A percentile compares a stretch with the other conserved stretches of the same genome.
Conservation (phyloP, 2,113 vertebrate genomes). For the Hippopotamus amphibius region DNA sequence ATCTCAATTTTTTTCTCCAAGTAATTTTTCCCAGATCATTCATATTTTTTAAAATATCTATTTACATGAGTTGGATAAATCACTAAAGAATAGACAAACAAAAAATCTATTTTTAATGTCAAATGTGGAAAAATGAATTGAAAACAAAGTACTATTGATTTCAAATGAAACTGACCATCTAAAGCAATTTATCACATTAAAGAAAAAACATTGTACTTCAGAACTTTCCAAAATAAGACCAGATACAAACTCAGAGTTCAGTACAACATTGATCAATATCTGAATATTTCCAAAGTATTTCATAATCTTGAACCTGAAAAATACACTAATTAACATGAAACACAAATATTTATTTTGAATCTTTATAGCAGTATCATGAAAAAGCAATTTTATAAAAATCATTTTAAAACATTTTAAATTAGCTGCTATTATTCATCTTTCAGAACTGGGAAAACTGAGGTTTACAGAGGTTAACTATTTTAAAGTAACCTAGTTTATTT, state of each 20-base stretch:
- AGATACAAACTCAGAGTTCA: neutral
- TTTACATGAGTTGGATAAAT: neutral
- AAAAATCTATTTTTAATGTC: neutral
- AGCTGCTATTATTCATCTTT: neutral
- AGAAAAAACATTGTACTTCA: neutral
- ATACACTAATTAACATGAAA: neutral
- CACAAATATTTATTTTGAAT: neutral
- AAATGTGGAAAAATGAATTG: constrained; percentile 8
- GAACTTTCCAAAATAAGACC: neutral
- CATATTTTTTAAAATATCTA: neutral
- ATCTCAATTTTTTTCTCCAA: neutral
- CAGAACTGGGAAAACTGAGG: neutral
- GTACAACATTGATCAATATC: neutral
- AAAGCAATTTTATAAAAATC: neutral
- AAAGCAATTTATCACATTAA: neutral
- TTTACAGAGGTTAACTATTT: neutral
- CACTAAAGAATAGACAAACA: neutral
- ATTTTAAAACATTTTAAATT: neutral
- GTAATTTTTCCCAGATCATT: neutral
- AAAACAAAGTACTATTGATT: constrained; percentile 50
- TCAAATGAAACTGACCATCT: neutral
- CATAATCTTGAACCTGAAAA: neutral
- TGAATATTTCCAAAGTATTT: neutral
- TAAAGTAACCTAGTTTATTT: neutral
- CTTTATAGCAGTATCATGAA: neutral